Conservation (phyloP, 2,888 invertebrate genomes). For the Phalangium opilio region DNA sequence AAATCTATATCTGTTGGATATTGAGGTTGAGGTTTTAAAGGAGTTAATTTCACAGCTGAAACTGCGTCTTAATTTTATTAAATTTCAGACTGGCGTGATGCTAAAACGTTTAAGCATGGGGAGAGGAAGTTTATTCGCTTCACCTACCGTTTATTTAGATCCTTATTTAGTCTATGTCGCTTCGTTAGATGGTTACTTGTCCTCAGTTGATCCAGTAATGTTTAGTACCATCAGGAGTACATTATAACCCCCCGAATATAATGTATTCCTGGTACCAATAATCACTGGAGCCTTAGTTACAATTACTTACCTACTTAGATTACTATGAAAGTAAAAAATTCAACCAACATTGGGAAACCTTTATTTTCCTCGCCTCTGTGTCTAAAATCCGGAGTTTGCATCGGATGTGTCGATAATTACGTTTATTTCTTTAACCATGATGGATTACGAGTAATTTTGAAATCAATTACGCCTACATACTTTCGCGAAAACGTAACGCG, state of each 20-base stretch:
- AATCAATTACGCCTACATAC: too few species aligned
- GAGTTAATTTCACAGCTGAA: neutral
- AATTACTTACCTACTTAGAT: too few species aligned
- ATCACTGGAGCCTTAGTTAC: too few species aligned
- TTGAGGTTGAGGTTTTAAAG: conserved; percentile 37
- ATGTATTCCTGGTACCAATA: too few species aligned
- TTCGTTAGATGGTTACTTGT: conserved; percentile 44
- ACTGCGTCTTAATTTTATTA: too few species aligned
- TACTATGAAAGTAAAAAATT: too few species aligned
- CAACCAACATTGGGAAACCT: conserved; percentile 39
- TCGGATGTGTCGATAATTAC: conserved; percentile 29
- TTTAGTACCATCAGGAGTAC: too few species aligned
- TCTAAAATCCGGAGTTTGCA: conserved; percentile 20
- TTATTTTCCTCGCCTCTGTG: conserved; percentile 46
- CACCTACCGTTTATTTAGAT: conserved; percentile 27
- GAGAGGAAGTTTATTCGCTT: conserved; percentile 38
- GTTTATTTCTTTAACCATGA: conserved; percentile 23
- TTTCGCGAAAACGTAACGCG: too few species aligned
- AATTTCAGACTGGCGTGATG: conserved; percentile 18
- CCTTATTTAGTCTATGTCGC: conserved; percentile 35
- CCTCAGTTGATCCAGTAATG: conserved; percentile 35
- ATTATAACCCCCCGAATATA: too few species aligned
- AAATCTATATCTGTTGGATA: conserved; percentile 43
- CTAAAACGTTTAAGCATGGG: conserved; percentile 32
- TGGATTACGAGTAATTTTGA: conserved; percentile 26